A percentile compares a stretch with the other conserved stretches of the same genome.
These are phyloP conservation scores for Scaptomyza reducta DNA, from an alignment of 2,888 invertebrate genomes.

Conservation along the genomic window DNA sequence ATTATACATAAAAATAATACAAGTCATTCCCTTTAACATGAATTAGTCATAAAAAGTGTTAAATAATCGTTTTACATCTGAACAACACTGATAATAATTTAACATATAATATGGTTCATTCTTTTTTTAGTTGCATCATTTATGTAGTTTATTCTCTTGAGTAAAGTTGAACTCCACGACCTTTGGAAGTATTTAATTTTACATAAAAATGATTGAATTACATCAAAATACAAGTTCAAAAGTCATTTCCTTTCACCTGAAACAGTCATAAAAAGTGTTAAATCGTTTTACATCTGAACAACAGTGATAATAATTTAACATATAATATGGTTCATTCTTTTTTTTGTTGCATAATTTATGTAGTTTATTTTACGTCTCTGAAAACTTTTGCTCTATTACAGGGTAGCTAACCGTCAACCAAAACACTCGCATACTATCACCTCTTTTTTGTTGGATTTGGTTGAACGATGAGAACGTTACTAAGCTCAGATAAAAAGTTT, in stretches of 20 bases:
- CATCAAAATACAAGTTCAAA: not conserved
- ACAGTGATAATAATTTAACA: not conserved
- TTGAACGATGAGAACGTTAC: conserved; percentile 49
- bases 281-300: not conserved
- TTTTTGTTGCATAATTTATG: no score
- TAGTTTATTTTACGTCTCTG: not conserved
- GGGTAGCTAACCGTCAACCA: conserved; percentile 22
- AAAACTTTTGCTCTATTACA: not conserved
- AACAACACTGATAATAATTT: not conserved
- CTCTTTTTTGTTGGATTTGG: conserved; percentile 6
- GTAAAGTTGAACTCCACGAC: conserved; percentile 5
- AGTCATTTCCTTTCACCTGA: not conserved
- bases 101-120: not conserved
- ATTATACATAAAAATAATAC: not conserved
- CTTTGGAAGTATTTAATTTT: conserved; percentile 1
- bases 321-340: not conserved
- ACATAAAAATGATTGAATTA: no score
- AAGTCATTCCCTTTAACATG: not conserved
- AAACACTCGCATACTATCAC: not conserved
- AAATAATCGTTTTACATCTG: not conserved
- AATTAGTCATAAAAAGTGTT: not conserved
- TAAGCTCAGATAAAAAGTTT: conserved; percentile 73
- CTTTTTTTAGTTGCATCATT: no score
- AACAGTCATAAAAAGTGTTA: not conserved
- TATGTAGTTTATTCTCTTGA: not conserved